These are phyloP conservation scores for Reinhardtius hippoglossoides DNA, from an alignment of 2,113 vertebrate species.

Conservation along the genomic window DNA sequence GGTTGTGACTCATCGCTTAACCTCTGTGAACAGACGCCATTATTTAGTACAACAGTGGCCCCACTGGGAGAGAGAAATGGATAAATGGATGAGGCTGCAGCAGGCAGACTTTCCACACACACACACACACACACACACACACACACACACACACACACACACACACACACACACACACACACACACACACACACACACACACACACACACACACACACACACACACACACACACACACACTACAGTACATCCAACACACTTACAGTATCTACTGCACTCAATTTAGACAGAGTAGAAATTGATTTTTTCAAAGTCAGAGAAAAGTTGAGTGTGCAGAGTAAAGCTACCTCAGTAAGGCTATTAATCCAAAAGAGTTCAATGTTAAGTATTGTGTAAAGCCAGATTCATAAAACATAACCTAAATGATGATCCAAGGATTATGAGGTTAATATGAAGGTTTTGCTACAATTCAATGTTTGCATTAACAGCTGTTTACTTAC, in stretches of 20 bases:
- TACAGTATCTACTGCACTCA: conserved; percentile 1
- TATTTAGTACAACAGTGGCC: conserved; percentile 68
- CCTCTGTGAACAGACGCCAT: conserved; percentile 66
- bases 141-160: too few species aligned
- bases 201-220: too few species aligned
- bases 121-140: conserved; percentile 1
- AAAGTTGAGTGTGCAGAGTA: neutral
- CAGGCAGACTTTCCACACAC: neutral
- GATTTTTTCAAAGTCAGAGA: conserved; percentile 23
- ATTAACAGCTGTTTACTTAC: too few species aligned
- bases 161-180: neutral
- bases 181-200: too few species aligned
- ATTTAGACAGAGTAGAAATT: neutral
- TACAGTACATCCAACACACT: neutral
- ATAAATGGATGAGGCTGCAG: conserved; percentile 56
- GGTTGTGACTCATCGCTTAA: conserved; percentile 77
- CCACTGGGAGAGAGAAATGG: conserved; percentile 34
- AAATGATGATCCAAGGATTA: too few species aligned
- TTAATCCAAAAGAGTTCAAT: neutral
- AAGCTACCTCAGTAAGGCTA: neutral
- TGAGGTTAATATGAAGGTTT: too few species aligned
- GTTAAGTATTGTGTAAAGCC: too few species aligned
- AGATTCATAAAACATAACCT: too few species aligned
- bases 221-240: too few species aligned
- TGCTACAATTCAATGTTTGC: too few species aligned